phyloP scores from a whole-genome alignment of 2,113 vertebrate genomes.

The Perognathus longimembris region DNA sequence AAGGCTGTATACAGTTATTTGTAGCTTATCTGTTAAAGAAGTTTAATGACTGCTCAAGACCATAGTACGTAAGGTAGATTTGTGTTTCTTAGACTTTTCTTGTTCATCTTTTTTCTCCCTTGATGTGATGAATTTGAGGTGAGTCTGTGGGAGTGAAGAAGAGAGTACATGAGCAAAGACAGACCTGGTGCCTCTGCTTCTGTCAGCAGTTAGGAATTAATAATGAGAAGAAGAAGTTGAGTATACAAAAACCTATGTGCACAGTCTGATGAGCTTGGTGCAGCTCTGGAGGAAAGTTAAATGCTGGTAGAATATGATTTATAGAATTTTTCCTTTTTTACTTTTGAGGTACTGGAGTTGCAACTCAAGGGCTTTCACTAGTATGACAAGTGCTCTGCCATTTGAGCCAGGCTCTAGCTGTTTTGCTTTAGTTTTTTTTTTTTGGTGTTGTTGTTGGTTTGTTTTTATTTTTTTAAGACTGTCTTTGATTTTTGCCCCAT shows the following conservation, averaged over 20 bases:
- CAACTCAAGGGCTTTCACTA: no score
- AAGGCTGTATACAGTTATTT: background rate
- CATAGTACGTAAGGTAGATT: background rate
- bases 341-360: no score
- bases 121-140: background rate
- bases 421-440: no score
- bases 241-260: background rate
- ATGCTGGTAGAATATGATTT: background rate
- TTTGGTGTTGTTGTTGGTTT: no score
- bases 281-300: background rate
- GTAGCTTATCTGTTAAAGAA: background rate
- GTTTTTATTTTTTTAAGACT: no score
- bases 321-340: background rate
- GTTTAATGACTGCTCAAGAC: background rate
- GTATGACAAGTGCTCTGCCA: no score
- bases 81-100: background rate
- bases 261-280: background rate
- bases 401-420: no score
- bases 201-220: conserved; percentile 3
- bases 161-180: background rate
- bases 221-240: conserved; percentile 5
- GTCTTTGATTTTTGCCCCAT: no score
- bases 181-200: background rate
- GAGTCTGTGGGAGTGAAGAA: background rate
- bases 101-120: background rate